Evolutionary conservation across 2,797 vertebrate genomes (phyloP).

Genomic region (Micropoecilia bifurca): DNA sequence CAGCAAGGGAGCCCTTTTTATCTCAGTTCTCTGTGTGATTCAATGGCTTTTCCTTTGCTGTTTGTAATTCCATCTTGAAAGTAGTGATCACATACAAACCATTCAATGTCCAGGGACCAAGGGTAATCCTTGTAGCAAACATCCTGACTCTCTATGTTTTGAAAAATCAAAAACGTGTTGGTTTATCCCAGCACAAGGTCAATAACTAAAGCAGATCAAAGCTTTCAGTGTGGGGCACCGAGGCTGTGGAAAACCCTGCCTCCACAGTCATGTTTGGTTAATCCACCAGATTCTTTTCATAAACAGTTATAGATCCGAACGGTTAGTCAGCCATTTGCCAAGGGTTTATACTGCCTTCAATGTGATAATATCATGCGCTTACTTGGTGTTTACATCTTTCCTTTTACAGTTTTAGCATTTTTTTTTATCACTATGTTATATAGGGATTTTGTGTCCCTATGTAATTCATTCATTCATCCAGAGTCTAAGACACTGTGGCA

Average conservation of each 20-base stretch:
- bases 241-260: neutral
- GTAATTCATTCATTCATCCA: neutral
- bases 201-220: neutral
- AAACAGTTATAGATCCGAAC: neutral
- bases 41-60: neutral
- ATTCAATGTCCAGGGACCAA: neutral
- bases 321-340: neutral
- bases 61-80: neutral
- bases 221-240: neutral
- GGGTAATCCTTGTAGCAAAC: neutral
- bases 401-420: neutral
- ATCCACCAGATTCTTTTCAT: neutral
- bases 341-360: neutral
- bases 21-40: neutral
- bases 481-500: conserved; percentile 32
- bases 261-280: neutral
- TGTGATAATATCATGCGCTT: neutral
- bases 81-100: neutral
- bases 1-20: neutral
- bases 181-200: neutral
- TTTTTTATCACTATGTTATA: neutral
- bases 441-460: neutral
- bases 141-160: neutral
- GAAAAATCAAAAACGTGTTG: neutral
- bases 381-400: neutral